These are phyloP conservation scores for Tor tambroides DNA, from an alignment of 2,113 vertebrate genomes.

Conservation along the genomic window DNA sequence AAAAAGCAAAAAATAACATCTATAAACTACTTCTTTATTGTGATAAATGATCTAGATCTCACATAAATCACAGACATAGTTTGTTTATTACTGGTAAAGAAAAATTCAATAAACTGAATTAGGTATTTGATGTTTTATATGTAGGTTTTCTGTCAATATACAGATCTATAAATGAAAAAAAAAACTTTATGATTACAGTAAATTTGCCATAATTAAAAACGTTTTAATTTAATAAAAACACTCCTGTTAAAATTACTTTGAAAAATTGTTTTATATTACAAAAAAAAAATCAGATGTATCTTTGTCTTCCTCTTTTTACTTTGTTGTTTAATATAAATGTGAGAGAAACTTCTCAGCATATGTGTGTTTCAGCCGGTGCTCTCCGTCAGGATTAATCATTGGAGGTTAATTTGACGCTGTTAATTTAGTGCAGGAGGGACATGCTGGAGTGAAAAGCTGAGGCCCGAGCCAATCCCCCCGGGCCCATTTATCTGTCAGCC, in stretches of 20 bases:
- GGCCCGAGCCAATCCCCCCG: constrained; percentile 81
- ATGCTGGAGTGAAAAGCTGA: constrained; percentile 83
- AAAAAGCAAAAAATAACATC: background rate
- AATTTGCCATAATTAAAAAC: background rate
- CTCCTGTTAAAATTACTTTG: background rate
- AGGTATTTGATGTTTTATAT: background rate
- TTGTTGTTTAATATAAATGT: constrained; percentile 31
- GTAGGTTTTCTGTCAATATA: background rate
- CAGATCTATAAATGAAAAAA: background rate
- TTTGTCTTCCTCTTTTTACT: background rate
- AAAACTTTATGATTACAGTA: background rate
- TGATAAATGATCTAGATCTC: background rate
- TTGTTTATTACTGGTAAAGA: background rate
- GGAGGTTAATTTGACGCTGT: constrained; percentile 95
- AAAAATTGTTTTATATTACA: background rate
- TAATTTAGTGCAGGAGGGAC: constrained; percentile 90
- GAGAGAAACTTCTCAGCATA: constrained; percentile 5
- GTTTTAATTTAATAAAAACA: background rate
- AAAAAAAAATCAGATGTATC: background rate
- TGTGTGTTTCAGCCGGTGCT: constrained; percentile 72
- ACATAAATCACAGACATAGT: background rate
- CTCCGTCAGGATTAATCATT: constrained; percentile 94
- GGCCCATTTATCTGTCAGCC: constrained; percentile 93
- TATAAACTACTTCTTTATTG: background rate
- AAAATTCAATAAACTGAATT: background rate